These are phyloP conservation scores for Torymus texanus DNA, from an alignment of 2,888 invertebrate species.

Conservation along the genomic window DNA sequence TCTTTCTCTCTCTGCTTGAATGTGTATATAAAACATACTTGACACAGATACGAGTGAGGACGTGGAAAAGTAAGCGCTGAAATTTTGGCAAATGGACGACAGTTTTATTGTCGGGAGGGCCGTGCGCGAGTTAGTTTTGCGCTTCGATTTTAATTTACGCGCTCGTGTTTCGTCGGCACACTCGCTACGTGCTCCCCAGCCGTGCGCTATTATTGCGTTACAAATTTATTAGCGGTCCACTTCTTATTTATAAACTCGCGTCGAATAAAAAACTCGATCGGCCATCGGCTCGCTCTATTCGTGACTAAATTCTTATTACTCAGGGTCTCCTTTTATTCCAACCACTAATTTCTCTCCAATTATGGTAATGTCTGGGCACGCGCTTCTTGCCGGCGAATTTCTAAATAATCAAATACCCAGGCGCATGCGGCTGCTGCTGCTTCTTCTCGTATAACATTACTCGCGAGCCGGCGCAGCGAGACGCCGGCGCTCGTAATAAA, in stretches of 20 bases:
- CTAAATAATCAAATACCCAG: conserved; percentile 42
- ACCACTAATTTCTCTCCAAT: conserved; percentile 17
- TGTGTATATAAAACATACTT: not conserved
- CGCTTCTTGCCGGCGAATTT: conserved; percentile 44
- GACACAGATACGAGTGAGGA: conserved; percentile 19
- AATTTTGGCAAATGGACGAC: conserved; percentile 31
- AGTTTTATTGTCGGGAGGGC: conserved; percentile 15
- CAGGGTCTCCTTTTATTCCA: not conserved
- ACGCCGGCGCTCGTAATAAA: conserved; percentile 38
- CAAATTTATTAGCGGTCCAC: not conserved
- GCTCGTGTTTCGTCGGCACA: not conserved
- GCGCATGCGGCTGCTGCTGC: not conserved
- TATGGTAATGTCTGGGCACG: conserved; percentile 42
- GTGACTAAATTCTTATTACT: not conserved
- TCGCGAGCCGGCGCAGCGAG: conserved; percentile 32
- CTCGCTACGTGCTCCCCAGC: too few relatives aligned
- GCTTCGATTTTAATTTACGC: conserved; percentile 21
- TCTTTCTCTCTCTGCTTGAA: too few relatives aligned
- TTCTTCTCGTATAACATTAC: conserved; percentile 32
- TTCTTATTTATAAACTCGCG: not conserved
- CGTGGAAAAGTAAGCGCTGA: not conserved
- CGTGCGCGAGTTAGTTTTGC: not conserved
- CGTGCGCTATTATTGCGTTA: not conserved
- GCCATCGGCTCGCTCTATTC: not conserved
- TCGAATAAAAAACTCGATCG: not conserved